These are phyloP conservation scores for Cosmia pyralina DNA, from an alignment of 2,888 invertebrate genomes.

Conservation along the genomic window DNA sequence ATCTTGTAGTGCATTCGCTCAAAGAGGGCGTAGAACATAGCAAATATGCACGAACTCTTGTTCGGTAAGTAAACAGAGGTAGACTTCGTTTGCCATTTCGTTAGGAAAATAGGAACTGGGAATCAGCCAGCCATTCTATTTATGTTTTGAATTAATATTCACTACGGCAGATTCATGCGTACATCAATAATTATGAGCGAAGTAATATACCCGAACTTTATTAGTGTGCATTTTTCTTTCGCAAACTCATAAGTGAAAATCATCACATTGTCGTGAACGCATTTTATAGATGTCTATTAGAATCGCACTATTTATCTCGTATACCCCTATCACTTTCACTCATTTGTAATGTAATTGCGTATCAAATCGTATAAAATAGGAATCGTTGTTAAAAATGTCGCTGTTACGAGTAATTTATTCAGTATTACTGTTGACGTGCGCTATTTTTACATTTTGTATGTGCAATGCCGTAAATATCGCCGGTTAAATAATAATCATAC, in stretches of 20 bases:
- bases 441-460: constrained; percentile 33
- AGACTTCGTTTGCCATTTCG: constrained; percentile 32
- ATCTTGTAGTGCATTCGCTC: constrained; percentile 39
- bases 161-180: constrained; percentile 8
- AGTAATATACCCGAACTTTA: constrained; percentile 10
- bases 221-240: not conserved
- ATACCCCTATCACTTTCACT: constrained; percentile 59
- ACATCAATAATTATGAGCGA: constrained; percentile 26
- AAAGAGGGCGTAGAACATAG: constrained; percentile 27
- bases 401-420: constrained; percentile 41
- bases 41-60: constrained; percentile 48
- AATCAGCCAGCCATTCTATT: constrained; percentile 4
- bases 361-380: constrained; percentile 49
- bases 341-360: constrained; percentile 42
- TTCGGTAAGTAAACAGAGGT: constrained; percentile 39
- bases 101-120: constrained; percentile 19
- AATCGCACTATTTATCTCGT: constrained; percentile 40
- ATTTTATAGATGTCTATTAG: constrained; percentile 41
- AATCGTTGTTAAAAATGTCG: constrained; percentile 34
- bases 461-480: constrained; percentile 26
- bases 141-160: constrained; percentile 20
- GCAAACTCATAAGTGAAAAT: constrained; percentile 16
- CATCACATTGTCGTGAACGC: constrained; percentile 1
- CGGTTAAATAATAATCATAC: constrained; percentile 26
- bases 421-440: constrained; percentile 11